A percentile compares a stretch with the other conserved stretches of the same genome.
These are phyloP conservation scores for Apodemus sylvaticus DNA, from an alignment of 2,113 vertebrate species.

Conservation along the genomic window DNA sequence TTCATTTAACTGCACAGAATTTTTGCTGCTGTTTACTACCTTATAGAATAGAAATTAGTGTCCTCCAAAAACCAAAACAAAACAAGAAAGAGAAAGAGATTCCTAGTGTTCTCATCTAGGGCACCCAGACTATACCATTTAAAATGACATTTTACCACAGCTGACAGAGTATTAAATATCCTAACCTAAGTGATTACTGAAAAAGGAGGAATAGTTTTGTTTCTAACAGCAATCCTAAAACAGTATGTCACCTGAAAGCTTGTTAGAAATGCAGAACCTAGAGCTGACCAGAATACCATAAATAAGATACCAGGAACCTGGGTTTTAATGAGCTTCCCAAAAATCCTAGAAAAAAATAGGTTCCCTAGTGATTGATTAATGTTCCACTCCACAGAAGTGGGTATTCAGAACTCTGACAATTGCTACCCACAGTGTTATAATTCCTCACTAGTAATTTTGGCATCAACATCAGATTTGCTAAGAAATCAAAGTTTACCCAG, in stretches of 20 bases:
- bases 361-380: not conserved
- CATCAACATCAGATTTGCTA: not conserved
- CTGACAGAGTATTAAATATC: not conserved
- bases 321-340: slow-evolving; percentile 32
- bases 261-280: not conserved
- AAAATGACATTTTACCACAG: not conserved
- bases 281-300: not conserved
- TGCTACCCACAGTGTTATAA: not conserved
- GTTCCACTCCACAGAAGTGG: not conserved
- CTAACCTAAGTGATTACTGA: not conserved
- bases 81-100: no score
- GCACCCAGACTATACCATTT: not conserved
- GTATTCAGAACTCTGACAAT: not conserved
- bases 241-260: not conserved
- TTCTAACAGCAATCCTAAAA: slow-evolving; percentile 23
- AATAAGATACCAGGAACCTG: not conserved
- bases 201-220: not conserved
- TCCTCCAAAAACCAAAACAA: not conserved
- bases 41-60: not conserved
- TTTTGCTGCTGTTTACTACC: not conserved
- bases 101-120: not conserved
- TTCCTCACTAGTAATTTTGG: not conserved
- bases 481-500: not conserved
- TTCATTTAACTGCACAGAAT: not conserved
- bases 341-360: not conserved